Evolutionary conservation across 1,140 invertebrate species (phyloP).

Genomic region (Dinothrombium tinctorium): DNA sequence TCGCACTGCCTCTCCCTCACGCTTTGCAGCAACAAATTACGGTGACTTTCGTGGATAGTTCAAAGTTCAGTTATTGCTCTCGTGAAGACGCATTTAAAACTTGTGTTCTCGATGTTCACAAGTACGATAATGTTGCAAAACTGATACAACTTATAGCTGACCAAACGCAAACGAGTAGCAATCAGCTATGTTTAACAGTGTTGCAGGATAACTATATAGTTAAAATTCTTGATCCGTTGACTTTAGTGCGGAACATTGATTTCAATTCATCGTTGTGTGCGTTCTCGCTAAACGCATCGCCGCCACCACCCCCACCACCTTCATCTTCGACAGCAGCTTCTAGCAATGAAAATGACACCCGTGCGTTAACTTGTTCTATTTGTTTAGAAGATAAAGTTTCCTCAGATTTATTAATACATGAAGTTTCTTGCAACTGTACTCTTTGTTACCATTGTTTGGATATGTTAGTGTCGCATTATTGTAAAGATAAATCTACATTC

Average conservation of each 20-base stretch:
- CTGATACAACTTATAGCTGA: background rate
- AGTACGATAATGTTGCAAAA: background rate
- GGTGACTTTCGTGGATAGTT: background rate
- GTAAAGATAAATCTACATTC: conserved; percentile 20
- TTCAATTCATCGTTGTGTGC: background rate
- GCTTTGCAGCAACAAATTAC: conserved; percentile 36
- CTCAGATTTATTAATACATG: conserved; percentile 30
- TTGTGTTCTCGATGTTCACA: background rate
- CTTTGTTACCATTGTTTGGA: conserved; percentile 35
- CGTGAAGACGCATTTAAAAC: background rate
- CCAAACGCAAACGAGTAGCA: background rate
- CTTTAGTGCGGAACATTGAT: background rate
- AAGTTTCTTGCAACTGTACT: conserved; percentile 30
- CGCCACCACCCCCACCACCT: background rate
- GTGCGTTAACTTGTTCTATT: conserved; percentile 27
- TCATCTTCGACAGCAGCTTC: background rate
- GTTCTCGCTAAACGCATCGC: background rate
- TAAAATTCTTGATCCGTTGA: background rate
- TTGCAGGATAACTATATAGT: background rate
- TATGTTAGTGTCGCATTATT: conserved; percentile 27
- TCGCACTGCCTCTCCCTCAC: conserved; percentile 39
- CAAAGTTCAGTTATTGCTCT: background rate
- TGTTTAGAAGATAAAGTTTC: conserved; percentile 32
- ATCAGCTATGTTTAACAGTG: background rate
- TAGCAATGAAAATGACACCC: background rate